phyloP scores from a whole-genome alignment of 2,797 vertebrate genomes.

The Aldrovandia affinis region DNA sequence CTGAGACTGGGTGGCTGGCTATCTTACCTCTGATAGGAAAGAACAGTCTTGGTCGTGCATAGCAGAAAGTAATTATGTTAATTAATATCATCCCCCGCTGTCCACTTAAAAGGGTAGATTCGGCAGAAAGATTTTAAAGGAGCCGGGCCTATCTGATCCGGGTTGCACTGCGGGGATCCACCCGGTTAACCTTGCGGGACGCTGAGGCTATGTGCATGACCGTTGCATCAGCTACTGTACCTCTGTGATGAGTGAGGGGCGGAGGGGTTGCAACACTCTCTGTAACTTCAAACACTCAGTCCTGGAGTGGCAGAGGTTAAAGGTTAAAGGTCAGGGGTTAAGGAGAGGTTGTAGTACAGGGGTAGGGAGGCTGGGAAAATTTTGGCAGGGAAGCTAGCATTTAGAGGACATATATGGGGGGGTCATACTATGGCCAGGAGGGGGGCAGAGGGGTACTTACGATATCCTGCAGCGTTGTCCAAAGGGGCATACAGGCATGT shows the following conservation, averaged over 20 bases:
- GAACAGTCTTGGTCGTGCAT: no score
- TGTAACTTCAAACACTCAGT: conserved; percentile 48
- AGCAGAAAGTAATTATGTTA: no score
- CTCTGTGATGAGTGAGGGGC: background rate
- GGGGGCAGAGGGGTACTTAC: conserved; percentile 81
- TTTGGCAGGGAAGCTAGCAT: background rate
- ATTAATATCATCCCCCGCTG: no score
- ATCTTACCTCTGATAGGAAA: no score
- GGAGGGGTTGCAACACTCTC: conserved; percentile 20
- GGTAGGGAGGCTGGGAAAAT: conserved; percentile 38
- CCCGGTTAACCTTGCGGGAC: no score
- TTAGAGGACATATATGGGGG: conserved; percentile 21
- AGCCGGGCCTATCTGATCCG: no score
- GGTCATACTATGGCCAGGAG: background rate
- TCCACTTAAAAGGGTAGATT: background rate
- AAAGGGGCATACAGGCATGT: conserved; percentile 47
- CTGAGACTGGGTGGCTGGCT: no score
- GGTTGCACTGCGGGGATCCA: no score
- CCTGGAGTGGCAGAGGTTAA: conserved; percentile 7
- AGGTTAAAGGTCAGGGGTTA: conserved; percentile 41
- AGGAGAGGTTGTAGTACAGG: conserved; percentile 7
- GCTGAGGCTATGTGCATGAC: no score
- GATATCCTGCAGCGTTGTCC: conserved; percentile 84
- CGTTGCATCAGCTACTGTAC: background rate
- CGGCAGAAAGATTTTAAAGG: background rate